Evolutionary conservation across 2,113 vertebrate genomes (phyloP).

Genomic region (Hepsetus odoe): DNA sequence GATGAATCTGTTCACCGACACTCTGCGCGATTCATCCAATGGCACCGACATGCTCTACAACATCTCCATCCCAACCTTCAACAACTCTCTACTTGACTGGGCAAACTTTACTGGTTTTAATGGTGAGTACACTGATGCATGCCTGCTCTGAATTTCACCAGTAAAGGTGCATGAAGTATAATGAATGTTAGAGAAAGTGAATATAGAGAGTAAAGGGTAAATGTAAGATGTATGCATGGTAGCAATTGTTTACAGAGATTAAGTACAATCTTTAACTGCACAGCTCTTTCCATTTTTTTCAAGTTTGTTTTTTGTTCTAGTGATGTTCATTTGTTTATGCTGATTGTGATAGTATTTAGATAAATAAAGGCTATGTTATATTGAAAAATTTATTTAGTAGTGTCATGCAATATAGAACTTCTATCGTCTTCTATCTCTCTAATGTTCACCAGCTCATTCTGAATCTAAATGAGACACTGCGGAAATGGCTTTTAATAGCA

Average conservation of each 20-base stretch:
- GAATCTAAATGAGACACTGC: too few species aligned
- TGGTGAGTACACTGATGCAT: slow-evolving; percentile 72
- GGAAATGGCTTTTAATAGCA: too few species aligned
- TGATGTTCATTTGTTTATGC: neutral
- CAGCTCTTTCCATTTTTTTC: neutral
- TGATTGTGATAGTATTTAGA: neutral
- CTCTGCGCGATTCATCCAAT: slow-evolving; percentile 78
- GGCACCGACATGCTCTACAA: slow-evolving; percentile 82
- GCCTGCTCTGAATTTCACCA: neutral
- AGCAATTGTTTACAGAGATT: too few species aligned
- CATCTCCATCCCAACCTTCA: slow-evolving; percentile 75
- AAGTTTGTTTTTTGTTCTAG: neutral
- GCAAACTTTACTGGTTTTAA: slow-evolving; percentile 79
- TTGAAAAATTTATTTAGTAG: too few species aligned
- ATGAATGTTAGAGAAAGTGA: neutral
- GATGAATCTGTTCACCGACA: slow-evolving; percentile 95
- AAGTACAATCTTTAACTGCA: too few species aligned
- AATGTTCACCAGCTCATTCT: too few species aligned
- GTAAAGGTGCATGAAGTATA: neutral
- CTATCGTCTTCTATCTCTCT: too few species aligned
- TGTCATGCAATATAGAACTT: too few species aligned
- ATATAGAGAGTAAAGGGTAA: neutral
- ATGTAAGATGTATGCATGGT: neutral
- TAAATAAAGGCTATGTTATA: too few species aligned
- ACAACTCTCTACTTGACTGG: slow-evolving; percentile 78